Base-by-base conservation (phyloP, 2,113 vertebrate genomes). In the Pogonocichla stellata region DNA sequence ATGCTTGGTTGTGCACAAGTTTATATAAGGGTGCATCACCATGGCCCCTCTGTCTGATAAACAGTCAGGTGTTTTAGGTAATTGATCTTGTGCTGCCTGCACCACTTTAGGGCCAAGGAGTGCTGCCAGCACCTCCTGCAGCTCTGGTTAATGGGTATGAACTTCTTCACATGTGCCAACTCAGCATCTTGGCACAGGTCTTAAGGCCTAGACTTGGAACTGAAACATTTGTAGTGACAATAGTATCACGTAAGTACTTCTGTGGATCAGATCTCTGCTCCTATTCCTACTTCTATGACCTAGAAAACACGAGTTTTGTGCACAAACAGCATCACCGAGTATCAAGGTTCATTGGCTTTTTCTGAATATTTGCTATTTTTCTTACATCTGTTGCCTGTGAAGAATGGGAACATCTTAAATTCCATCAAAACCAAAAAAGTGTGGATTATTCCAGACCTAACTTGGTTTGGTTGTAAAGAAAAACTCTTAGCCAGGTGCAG, bases 401-500 rank as follows among this genome's bases (percentile, higher is more conserved):
- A 80, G 33, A 83, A 73, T 3, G 14, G 5, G 17, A 91, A 65
- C 10, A 53, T 28, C 22, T 86, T 70, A 73, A 80, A 93, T 73
- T 69, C 64, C 54, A 65, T 19, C 36, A 73, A 71, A 85, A 50
- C 8, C 1, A 16, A 60, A 45, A 38, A 71, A 45, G 53, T n/a
- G n/a, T 24, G 47, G 54, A 69, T 80, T 80, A 43, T 33, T 65
- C 25, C 48, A 62, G 70, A 70, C 14, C 8, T 33, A 33, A 48
- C 14, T 33, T 56, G 22, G 22, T 42, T 70, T 45, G 25, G 19
- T 18, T 40, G 31, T 31, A 80, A 83, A 91, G 50, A 57, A 60
- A 34, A 73, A 18, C 20, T 51, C 0, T 0, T 8, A 64, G 33
- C 53, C 0, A 1, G 26, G 34, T 18, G 12, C 8, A 42, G 6